phyloP scores from a whole-genome alignment of 2,797 vertebrate species.

The Varecia variegata region DNA sequence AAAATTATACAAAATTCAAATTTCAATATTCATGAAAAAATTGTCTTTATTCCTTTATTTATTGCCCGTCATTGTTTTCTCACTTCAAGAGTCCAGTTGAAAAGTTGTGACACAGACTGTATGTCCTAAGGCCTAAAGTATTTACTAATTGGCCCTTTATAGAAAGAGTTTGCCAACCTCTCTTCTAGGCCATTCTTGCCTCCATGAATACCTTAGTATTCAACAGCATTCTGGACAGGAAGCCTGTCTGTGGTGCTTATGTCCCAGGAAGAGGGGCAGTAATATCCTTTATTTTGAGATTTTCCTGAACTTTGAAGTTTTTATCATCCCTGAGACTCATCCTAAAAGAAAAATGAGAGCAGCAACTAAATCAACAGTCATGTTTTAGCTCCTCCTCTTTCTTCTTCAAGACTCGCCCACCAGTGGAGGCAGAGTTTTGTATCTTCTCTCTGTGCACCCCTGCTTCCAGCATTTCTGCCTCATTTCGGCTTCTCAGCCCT shows the following conservation, averaged over 20 bases:
- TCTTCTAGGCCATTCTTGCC: background rate
- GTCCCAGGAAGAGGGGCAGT: background rate
- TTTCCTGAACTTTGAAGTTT: background rate
- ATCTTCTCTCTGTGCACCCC: too few species aligned
- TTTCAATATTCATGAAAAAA: background rate
- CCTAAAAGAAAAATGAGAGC: background rate
- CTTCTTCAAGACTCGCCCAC: background rate
- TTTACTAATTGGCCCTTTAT: background rate
- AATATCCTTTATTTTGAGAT: background rate
- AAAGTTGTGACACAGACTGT: background rate
- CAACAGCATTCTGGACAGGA: background rate
- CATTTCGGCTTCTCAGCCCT: background rate
- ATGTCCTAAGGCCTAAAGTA: background rate
- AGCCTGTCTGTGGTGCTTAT: background rate
- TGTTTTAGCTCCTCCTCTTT: background rate
- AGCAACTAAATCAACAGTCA: background rate
- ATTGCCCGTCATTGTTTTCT: background rate
- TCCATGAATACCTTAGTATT: background rate
- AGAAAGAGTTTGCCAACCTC: background rate
- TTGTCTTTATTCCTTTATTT: background rate
- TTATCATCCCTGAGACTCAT: background rate
- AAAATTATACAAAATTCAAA: background rate
- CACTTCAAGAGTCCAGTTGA: background rate
- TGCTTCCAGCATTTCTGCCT: background rate
- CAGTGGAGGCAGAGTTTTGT: background rate